Conservation (phyloP, 2,113 vertebrate species). For the Oncorhynchus mykiss region DNA sequence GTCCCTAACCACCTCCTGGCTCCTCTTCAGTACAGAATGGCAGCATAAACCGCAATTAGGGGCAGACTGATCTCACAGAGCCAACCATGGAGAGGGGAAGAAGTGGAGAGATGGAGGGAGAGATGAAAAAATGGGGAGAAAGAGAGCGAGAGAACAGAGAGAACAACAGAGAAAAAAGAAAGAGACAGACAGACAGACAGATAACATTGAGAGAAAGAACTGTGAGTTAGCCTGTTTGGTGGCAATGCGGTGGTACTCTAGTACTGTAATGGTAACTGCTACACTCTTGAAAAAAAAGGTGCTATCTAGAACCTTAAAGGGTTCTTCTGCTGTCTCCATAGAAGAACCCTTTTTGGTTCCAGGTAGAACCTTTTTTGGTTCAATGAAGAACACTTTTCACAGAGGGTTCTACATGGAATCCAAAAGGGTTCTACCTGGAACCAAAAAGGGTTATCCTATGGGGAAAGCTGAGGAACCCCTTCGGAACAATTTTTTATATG, state of each 20-base stretch:
- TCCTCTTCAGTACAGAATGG: slow-evolving; percentile 12
- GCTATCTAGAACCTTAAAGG: no score
- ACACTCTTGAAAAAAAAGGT: no score
- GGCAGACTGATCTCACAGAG: not conserved
- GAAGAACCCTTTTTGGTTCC: no score
- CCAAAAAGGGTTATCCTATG: no score
- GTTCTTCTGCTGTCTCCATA: no score
- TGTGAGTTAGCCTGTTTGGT: not conserved
- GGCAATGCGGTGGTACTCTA: slow-evolving; percentile 4
- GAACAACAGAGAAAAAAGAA: not conserved
- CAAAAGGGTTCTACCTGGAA: no score
- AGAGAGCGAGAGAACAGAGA: not conserved
- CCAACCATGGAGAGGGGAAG: not conserved
- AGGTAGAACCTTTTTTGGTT: no score
- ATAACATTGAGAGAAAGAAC: not conserved
- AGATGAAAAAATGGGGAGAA: not conserved
- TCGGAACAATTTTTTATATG: no score
- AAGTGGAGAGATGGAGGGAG: not conserved
- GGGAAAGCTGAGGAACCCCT: no score
- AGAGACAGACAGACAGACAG: not conserved
- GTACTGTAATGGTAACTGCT: no score
- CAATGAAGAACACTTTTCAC: no score
- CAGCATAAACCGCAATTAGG: slow-evolving; percentile 25
- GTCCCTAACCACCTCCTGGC: slow-evolving; percentile 25
- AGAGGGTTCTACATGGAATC: no score